These are phyloP conservation scores for Nibea coibor DNA, from an alignment of 2,113 vertebrate species.

Conservation along the genomic window DNA sequence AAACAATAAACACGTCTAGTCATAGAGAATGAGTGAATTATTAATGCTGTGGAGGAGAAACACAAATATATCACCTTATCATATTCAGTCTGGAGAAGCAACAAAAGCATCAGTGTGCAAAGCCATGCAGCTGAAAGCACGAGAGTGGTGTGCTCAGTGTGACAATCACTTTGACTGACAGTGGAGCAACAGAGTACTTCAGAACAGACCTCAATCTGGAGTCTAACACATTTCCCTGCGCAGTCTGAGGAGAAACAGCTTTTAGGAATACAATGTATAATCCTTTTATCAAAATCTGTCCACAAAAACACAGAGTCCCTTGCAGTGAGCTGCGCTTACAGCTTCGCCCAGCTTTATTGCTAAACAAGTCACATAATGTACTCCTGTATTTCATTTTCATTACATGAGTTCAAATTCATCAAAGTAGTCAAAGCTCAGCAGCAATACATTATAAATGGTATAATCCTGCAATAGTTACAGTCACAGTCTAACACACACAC, in stretches of 20 bases:
- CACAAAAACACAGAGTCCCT: constrained; percentile 52
- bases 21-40: background rate
- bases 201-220: constrained; percentile 56
- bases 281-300: constrained; percentile 67
- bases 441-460: constrained; percentile 53
- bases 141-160: constrained; percentile 39
- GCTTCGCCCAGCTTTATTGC: constrained; percentile 43
- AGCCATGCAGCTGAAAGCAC: constrained; percentile 10
- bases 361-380: constrained; percentile 52
- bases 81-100: constrained; percentile 8
- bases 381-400: constrained; percentile 57
- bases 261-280: constrained; percentile 65
- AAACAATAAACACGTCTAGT: too few relatives aligned
- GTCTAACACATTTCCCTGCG: constrained; percentile 60
- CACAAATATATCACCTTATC: constrained; percentile 1
- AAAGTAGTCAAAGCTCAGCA: constrained; percentile 40
- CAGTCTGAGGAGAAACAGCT: constrained; percentile 55
- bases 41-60: constrained; percentile 20
- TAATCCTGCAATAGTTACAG: constrained; percentile 50
- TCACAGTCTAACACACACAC: constrained; percentile 46
- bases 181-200: constrained; percentile 42
- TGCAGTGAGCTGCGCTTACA: constrained; percentile 15
- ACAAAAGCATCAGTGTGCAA: background rate
- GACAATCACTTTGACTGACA: constrained; percentile 72
- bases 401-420: constrained; percentile 53